Base-by-base conservation (phyloP, 1,140 invertebrate species). In the Calliopsis andreniformis region DNA sequence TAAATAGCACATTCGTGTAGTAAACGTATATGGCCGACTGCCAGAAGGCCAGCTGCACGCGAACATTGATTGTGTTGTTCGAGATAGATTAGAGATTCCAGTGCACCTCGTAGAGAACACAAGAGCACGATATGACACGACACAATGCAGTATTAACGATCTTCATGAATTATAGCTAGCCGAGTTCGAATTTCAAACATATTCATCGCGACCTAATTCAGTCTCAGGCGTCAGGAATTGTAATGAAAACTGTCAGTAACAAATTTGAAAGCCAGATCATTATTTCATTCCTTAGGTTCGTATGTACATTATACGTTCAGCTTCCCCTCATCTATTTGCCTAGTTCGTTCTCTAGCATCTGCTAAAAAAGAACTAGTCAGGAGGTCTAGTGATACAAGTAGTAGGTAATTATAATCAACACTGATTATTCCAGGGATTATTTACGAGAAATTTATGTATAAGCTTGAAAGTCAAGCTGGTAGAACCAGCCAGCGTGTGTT, bases 61-160 rank as follows among this genome's bases (percentile, higher is more conserved):
- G 58, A 47, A 53, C 61, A 47, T 66, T 42, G 59, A 59, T 45
- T 47, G 35, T 28, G 39, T 43, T 16, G 56, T 59, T 59, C 35
- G 45, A 28, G 58, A 45, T 68, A 43, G 56, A 80, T 76, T 69
- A 64, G 78, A 80, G 73, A 70, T 77, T 77, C 63, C 78, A 25
- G 43, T 76, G 56, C 53, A 62, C 32, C 62, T 58, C 23, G 64
- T 70, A 39, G 51, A 56, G 62, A 53, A 43, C 28, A 43, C 53
- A 58, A 62, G 25, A 70, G 58, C 61, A 32, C 61, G 61, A 66
- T 73, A 73, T 73, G 61, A 73, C 25, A 73, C 61, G 42, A 66
- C 62, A 64, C 70, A 66, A 66, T 55, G 61, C 61, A 4, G 70
- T 25, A 66, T 73, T 73, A 73, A 73, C 59, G 47, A 64, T 35